A percentile compares a stretch with the other conserved stretches of the same genome.
Evolutionary conservation across 2,113 vertebrate genomes (phyloP).

Genomic region (Microcebus jonahi): DNA sequence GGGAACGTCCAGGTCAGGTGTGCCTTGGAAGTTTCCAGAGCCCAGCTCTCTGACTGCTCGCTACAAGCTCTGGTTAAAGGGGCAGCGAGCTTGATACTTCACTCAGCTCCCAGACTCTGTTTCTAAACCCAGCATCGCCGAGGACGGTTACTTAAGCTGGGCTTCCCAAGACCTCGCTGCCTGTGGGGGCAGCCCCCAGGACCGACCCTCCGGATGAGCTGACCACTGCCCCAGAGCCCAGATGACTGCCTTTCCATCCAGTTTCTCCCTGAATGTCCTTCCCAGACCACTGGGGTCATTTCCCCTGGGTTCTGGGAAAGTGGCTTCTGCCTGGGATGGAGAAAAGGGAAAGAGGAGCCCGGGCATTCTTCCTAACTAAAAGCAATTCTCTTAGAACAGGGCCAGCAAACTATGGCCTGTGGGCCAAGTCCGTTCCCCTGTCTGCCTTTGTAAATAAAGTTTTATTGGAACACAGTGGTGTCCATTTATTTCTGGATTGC

Average conservation of each 20-base stretch:
- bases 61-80: neutral
- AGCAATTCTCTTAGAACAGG: neutral
- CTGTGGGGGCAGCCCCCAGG: neutral
- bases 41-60: neutral
- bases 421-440: neutral
- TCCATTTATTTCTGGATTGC: neutral
- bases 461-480: neutral
- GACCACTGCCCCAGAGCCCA: neutral
- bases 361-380: neutral
- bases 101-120: neutral
- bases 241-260: neutral
- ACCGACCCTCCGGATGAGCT: neutral
- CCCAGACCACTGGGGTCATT: neutral
- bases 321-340: neutral
- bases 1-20: neutral
- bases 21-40: neutral
- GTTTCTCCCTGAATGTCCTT: neutral
- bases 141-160: neutral
- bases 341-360: neutral
- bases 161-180: neutral
- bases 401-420: neutral
- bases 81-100: neutral
- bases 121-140: neutral
- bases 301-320: neutral
- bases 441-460: conserved; percentile 8